Evolutionary conservation across 2,888 invertebrate species (phyloP), one percentile per base, ranked within the genome.

Genomic region (Tenthredo mesomela): DNA sequence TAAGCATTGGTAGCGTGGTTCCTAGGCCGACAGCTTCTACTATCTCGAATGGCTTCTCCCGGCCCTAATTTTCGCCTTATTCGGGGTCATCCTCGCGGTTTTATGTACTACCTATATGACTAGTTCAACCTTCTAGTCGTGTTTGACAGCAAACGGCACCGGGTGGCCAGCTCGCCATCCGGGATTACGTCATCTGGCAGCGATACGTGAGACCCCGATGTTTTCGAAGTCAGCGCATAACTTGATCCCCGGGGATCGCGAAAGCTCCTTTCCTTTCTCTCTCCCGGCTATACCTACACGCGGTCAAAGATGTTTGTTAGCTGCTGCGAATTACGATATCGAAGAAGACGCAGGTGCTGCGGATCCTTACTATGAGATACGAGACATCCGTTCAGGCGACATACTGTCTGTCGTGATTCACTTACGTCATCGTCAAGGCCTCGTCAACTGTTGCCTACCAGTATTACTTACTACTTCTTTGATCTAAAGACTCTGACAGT

Each of bases 151-250:
- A 43, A 73, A 73, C 73, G 43, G 40, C 40, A 73, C 73, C 73
- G 77, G 77, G 77, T 77, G 78, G 58, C 37, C 78, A 6, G 40
- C 61, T 40, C 58, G 37, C 58, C 80, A 80, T 80, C 80, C 80
- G 80, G 80, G 82, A 87, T 92, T 90, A 88, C 90, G 89, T 91
- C 90, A 90, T 89, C 87, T 86, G 85, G 84, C 77, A 40, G 77
- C 86, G 90, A 89, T 87, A 91, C 89, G 86, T 88, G 91, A 91
- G 89, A 89, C 89, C 82, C 80, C 87, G 85, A 87, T 89, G 89
- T 91, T 91, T 90, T 90, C 89, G 85, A 88, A 91, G 89, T 91
- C 91, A 90, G 91, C 91, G 89, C 85, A 90, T 90, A 91, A 91
- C 89, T 86, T 90, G 91, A 90, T 91, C 90, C 88, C 86, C 84